phyloP scores from a whole-genome alignment of 2,888 invertebrate genomes.

The Hymenopus coronatus region DNA sequence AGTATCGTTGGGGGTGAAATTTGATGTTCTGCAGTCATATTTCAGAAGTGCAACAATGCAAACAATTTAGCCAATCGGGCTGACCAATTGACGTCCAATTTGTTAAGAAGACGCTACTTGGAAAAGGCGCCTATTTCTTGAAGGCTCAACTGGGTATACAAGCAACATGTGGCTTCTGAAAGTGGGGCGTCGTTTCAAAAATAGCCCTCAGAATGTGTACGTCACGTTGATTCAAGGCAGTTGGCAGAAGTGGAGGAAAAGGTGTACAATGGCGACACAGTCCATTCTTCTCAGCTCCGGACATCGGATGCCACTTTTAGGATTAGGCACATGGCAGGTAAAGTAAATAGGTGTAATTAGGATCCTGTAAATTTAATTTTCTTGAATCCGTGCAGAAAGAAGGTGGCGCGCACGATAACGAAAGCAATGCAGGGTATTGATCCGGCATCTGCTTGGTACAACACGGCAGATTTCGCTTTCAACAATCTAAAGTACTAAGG shows the following conservation, averaged over 20 bases:
- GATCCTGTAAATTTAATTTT: not conserved
- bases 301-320: conserved; percentile 38
- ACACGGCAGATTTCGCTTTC: not conserved
- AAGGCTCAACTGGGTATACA: not conserved
- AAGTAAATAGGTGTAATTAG: not conserved
- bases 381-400: not conserved
- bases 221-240: not conserved
- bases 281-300: conserved; percentile 31
- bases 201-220: not conserved
- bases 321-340: conserved; percentile 40
- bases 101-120: not conserved
- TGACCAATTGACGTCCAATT: not conserved
- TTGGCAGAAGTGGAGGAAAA: not conserved
- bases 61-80: not conserved
- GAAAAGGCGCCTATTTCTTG: not conserved
- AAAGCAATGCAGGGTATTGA: not conserved
- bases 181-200: not conserved
- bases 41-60: not conserved
- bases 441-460: not conserved
- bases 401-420: not conserved
- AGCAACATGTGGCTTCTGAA: not conserved
- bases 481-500: not conserved
- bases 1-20: not conserved
- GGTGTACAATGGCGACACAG: not conserved
- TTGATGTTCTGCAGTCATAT: not conserved